phyloP scores from a whole-genome alignment of 2,888 invertebrate species.

The Rhorus exstirpatorius region DNA sequence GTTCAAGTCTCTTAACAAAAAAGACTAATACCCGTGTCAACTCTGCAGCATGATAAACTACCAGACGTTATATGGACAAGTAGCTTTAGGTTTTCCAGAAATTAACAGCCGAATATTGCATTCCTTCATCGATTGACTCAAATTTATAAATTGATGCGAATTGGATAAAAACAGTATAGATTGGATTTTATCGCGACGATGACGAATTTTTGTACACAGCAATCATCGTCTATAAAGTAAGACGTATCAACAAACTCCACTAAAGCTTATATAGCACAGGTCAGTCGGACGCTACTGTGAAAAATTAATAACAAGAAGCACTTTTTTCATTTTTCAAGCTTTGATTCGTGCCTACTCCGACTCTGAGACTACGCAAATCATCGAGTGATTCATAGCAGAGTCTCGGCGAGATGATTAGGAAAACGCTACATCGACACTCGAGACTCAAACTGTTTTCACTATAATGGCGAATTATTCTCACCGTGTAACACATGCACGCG shows the following conservation, averaged over 20 bases:
- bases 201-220: too few relatives aligned
- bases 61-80: too few relatives aligned
- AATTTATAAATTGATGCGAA: too few relatives aligned
- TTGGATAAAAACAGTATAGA: too few relatives aligned
- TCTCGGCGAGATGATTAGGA: constrained; percentile 16
- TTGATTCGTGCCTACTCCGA: neutral
- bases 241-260: neutral
- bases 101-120: too few relatives aligned
- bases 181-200: too few relatives aligned
- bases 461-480: constrained; percentile 46
- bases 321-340: neutral
- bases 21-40: too few relatives aligned
- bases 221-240: too few relatives aligned
- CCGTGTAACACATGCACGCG: constrained; percentile 35
- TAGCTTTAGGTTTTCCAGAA: too few relatives aligned
- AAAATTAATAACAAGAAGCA: neutral
- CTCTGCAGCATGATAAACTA: too few relatives aligned
- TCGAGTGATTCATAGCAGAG: constrained; percentile 6
- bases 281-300: neutral
- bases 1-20: too few relatives aligned
- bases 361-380: constrained; percentile 19
- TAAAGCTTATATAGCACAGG: neutral
- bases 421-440: constrained; percentile 32
- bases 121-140: too few relatives aligned
- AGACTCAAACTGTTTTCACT: constrained; percentile 18